Evolutionary conservation across 2,113 vertebrate species (phyloP).

Genomic region (Lota lota): DNA sequence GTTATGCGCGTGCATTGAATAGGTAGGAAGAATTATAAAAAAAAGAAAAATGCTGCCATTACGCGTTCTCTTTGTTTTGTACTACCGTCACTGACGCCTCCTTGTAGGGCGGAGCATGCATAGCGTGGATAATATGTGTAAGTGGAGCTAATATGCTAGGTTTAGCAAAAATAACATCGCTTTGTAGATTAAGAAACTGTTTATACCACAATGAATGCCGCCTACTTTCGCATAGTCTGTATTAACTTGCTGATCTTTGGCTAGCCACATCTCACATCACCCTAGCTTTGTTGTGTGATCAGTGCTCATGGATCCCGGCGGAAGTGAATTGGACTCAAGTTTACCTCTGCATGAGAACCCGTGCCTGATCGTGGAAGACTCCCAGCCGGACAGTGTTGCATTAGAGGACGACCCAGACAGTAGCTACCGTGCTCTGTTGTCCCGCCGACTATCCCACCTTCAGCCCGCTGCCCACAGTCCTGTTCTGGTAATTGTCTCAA

Average conservation of each 20-base stretch:
- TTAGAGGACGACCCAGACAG: constrained; percentile 78
- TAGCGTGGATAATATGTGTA: not conserved
- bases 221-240: no score
- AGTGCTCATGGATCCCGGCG: constrained; percentile 79
- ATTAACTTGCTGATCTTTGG: not conserved
- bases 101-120: constrained; percentile 37
- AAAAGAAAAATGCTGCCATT: not conserved
- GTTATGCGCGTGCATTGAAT: not conserved
- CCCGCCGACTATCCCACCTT: constrained; percentile 76
- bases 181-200: no score
- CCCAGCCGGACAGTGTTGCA: constrained; percentile 82
- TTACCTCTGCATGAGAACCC: constrained; percentile 83
- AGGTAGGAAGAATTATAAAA: not conserved
- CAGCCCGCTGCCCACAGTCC: constrained; percentile 79
- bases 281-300: constrained; percentile 13
- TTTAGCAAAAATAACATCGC: not conserved
- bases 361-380: constrained; percentile 90
- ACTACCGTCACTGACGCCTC: not conserved
- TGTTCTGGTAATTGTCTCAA: constrained; percentile 75
- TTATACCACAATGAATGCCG: not conserved
- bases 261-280: not conserved
- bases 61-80: not conserved
- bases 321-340: constrained; percentile 80
- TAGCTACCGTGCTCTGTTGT: constrained; percentile 76
- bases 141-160: constrained; percentile 37